Base-by-base conservation (phyloP, 2,113 vertebrate genomes). In the Stigmatopora argus region DNA sequence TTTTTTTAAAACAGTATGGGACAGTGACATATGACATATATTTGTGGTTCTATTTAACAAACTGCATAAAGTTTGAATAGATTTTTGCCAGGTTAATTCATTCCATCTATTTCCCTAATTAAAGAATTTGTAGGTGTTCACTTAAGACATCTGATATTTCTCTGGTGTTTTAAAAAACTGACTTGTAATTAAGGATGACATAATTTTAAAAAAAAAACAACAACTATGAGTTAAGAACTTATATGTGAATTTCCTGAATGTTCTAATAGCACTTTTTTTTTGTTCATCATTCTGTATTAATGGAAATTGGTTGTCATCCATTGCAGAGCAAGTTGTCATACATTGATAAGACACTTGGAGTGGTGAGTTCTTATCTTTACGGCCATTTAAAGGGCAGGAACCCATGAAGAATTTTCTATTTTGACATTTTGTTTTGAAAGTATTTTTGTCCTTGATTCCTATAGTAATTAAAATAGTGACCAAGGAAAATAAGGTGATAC, bases 291-390 rank as follows among this genome's bases (percentile, higher is more conserved):
- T 67, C 64, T 35, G 17, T 49, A 49, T 23, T 23, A 23, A 45
- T 23, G 35, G 38, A 4, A n/a, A 23, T 21, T 7, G 38, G n/a
- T 41, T 5, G 13, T 17, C 62, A 65, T 64, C 75, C 66, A 70
- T 77, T 17, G 41, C 11, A 3, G 26, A 65, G 61, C 82, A 66
- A 65, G 72, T 81, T 79, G 81, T 72, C 17, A 47, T 6, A 58
- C 59, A 46, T 41, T 83, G 87, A 87, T 87, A 87, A 89, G 82
- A 73, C 19, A 45, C 0, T 35, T 11, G 13, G 23, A 69, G 68
- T 45, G 73, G 65, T 71, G 77, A 59, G 69, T 38, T 34, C 70
- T 89, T 86, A 89, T 89, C 87, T 83, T 15, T 11, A 35, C n/a
- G 19, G 48, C 65, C 81, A 79, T 85, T 85, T 86, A 86, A 83